A percentile compares a stretch with the other conserved stretches of the same genome.
phyloP scores from a whole-genome alignment of 2,113 vertebrate genomes.

The Eubucco bourcierii region DNA sequence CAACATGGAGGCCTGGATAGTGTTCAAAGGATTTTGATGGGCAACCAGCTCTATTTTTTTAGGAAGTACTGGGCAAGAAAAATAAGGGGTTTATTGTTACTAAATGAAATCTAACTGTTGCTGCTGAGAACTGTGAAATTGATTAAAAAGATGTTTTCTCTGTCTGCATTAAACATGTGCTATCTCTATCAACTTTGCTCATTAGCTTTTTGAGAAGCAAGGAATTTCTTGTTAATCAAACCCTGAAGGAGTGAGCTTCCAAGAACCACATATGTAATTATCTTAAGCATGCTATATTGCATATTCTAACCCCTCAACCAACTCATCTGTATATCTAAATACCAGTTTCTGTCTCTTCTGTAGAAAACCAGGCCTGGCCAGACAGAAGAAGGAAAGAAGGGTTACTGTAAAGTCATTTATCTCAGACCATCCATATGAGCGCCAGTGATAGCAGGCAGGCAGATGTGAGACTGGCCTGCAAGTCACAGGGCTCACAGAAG shows the following conservation, averaged over 20 bases:
- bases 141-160: background rate
- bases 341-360: background rate
- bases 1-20: background rate
- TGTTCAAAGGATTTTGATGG: background rate
- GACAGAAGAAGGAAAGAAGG: background rate
- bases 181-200: background rate
- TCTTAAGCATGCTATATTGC: background rate
- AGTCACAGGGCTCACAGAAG: fast-evolving
- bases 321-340: background rate
- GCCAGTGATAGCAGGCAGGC: background rate
- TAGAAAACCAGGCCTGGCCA: background rate
- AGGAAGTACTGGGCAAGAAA: background rate
- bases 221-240: background rate
- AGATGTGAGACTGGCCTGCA: background rate
- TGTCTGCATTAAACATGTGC: background rate
- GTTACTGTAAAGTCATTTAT: background rate
- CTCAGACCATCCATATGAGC: background rate
- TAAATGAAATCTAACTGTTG: background rate
- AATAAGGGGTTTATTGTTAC: background rate
- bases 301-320: background rate
- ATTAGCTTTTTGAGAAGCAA: background rate
- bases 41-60: background rate
- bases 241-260: background rate
- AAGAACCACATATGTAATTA: background rate
- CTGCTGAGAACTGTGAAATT: background rate